Base-by-base conservation (phyloP, 2,888 invertebrate species). In the Perdita meconis region DNA sequence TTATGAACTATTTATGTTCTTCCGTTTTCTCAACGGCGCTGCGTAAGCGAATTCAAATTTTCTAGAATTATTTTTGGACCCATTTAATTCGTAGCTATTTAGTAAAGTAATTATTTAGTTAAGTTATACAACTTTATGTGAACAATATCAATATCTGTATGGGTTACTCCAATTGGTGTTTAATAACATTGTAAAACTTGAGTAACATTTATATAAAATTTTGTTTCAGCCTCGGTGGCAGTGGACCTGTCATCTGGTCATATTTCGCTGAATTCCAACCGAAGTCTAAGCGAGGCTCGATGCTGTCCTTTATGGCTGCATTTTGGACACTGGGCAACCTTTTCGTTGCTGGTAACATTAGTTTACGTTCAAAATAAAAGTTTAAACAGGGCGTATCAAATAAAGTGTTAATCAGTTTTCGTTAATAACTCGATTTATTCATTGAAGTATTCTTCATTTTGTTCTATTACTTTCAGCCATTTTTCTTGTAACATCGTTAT, bases 261-360 rank as follows among this genome's bases (percentile, higher is more conserved):
- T 98, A 98, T 93, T 98, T 97, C 93, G 97, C 97, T 77, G 98
- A 98, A 93, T 98, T 98, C 93, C 98, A 98, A 93, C 97, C 98
- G 70, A 97, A 97, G 93, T 94, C 96, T 85, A 97, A 96, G 91
- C 95, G 98, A 86, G 98, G 98, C 63, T 96, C 97, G 65, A 98
- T 98, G 97, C 94, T 98, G 86, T 97, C 97, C 87, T 97, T 97
- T 92, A 97, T 98, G 96, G 98, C 98, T 73, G 97, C 97, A 64
- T 98, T 98, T 93, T 98, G 98, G 98, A 98, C 98, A 71, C 95
- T 97, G 87, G 98, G 98, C 84, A 98, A 98, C 92, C 94, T 98
- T 84, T 96, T 98, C 90, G 98, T 98, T 70, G 98, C 98, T 86
- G 97, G 98, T 91, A 92, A 75, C 51, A 55, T 60, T 63, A 1